Evolutionary conservation across 2,888 invertebrate genomes (phyloP), one percentile per base, ranked within the genome.

Genomic region (Lepetodrilus schrolli): DNA sequence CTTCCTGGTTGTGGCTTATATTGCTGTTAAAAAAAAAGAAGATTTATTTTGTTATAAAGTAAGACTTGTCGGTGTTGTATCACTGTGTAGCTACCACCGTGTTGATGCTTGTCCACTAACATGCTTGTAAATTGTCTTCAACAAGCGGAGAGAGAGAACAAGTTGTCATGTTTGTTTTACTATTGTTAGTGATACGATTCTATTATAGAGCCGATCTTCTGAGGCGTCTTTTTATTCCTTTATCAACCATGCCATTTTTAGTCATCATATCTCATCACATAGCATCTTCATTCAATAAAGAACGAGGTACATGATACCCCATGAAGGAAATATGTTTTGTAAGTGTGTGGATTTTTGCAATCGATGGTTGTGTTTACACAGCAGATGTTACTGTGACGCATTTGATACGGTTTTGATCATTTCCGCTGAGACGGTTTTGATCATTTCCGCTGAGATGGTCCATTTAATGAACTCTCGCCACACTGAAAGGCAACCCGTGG

Each of bases 281-380:
- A 58, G 58, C 58, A 58, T 58, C 17, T 43, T 58, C 58, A 58
- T 58, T 34, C 17, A 58, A 58, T 58, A 58, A 58, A 58, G 34
- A 17, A 17, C 26, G 30, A 17, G 58, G 58, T 58, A 17, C 17
- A 17, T 10, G n/a, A 7, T 58, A 58, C 58, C 26, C 30, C 58
- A 58, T 58, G 58, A 58, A 58, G 34, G 58, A 58, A 58, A 58
- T n/a, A n/a, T n/a, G n/a, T n/a, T n/a, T n/a, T n/a, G n/a, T n/a
- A n/a, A n/a, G n/a, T n/a, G n/a, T n/a, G n/a, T n/a, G n/a, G n/a
- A n/a, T n/a, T n/a, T n/a, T n/a, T n/a, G n/a, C n/a, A n/a, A n/a
- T n/a, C n/a, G n/a, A n/a, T n/a, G n/a, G n/a, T n/a, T n/a, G n/a
- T n/a, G n/a, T n/a, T n/a, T n/a, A n/a, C n/a, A n/a, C n/a, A n/a